Evolutionary conservation across 2,113 vertebrate species (phyloP), one percentile per base, ranked within the genome.

Genomic region (Chroicocephalus ridibundus): DNA sequence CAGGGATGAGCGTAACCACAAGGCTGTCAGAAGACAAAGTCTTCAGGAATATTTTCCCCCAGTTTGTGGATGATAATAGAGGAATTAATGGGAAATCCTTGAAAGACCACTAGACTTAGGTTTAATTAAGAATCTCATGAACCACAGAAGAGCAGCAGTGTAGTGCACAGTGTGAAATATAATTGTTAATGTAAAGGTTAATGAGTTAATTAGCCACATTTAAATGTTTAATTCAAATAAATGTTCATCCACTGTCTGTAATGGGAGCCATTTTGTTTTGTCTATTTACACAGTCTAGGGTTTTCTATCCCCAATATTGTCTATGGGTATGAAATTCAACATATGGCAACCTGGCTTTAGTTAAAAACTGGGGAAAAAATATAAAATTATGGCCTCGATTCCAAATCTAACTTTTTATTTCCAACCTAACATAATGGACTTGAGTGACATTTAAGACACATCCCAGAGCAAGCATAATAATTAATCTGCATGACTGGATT

Each of bases 131-230:
- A 84, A 97, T 84, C 76, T 47, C 24, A 20, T 84, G 96, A 98
- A 96, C 94, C 92, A 90, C 82, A 95, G 40, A n/a, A 97, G 74
- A 97, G 57, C 83, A 91, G 22, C 40, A 31, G 24, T 91, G 69
- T 85, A 97, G 78, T 78, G 90, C 97, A 94, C 96, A 97, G 96
- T 96, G 90, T 97, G 97, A 98, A 97, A 96, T 88, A 88, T 85
- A 97, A 97, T 96, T 97, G 94, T 95, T 97, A 97, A 96, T 93
- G 72, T 70, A 98, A 98, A 98, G 97, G 97, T 97, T 98, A 98
- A 98, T 97, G 90, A 96, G 64, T 97, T 98, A 98, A 98, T 98
- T 97, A 98, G 66, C 57, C 46, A 94, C 77, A 94, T 96, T 97
- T 97, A 97, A 97, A 97, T 95, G 90, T 97, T 98, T 98, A 97